phyloP scores from a whole-genome alignment of 2,797 vertebrate species.

The Dipus sagitta region DNA sequence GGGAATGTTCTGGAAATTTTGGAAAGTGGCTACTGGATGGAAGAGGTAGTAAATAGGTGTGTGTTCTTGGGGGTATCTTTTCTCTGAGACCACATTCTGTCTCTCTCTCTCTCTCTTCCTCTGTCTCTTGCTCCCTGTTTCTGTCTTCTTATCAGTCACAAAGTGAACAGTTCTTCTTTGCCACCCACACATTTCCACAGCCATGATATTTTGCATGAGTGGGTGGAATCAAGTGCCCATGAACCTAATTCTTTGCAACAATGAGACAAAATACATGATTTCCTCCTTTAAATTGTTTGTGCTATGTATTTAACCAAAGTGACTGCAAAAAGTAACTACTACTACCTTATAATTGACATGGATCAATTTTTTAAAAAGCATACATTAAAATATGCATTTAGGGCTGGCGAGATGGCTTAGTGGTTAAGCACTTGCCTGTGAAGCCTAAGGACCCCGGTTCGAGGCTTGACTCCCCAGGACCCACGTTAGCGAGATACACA shows the following conservation, averaged over 20 bases:
- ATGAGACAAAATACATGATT: not conserved
- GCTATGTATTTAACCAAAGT: not conserved
- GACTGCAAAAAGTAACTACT: not conserved
- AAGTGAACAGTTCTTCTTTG: not conserved
- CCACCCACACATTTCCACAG: no score
- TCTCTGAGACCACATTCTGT: not conserved
- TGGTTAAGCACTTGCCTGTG: no score
- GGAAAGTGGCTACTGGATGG: not conserved
- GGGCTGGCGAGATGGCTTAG: no score
- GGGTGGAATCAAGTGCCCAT: not conserved
- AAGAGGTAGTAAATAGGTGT: not conserved
- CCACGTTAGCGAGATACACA: no score
- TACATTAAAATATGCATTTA: not conserved
- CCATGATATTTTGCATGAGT: no score
- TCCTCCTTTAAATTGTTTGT: not conserved
- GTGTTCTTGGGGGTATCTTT: not conserved
- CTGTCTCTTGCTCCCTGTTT: not conserved
- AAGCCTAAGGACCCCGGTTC: no score
- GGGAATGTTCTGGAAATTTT: not conserved
- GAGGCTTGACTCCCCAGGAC: no score
- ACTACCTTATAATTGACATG: constrained; percentile 27
- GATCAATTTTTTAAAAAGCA: not conserved
- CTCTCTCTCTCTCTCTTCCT: not conserved
- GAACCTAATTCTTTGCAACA: not conserved
- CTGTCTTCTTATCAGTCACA: no score